Evolutionary conservation across 2,888 invertebrate genomes (phyloP).

Genomic region (Orchestes rusci): DNA sequence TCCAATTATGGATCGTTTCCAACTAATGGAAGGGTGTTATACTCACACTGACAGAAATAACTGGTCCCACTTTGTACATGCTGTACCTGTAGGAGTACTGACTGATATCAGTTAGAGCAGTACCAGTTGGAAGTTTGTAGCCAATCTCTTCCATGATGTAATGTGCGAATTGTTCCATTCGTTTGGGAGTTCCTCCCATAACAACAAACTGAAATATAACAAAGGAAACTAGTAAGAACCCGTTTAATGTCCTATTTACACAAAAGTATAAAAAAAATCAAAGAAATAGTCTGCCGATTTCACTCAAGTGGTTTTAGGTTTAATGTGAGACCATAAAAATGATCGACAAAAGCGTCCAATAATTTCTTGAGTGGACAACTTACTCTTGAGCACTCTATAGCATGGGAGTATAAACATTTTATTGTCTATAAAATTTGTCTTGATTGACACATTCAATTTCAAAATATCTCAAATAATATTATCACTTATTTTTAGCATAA

Average conservation of each 20-base stretch:
- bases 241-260: neutral
- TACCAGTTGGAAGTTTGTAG: conserved; percentile 82
- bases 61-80: conserved; percentile 92
- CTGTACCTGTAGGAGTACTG: conserved; percentile 88
- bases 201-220: conserved; percentile 73
- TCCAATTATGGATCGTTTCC: no score
- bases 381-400: no score
- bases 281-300: neutral
- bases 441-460: no score
- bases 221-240: neutral
- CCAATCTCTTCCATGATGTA: conserved; percentile 86
- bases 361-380: no score
- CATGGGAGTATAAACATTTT: no score
- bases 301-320: no score
- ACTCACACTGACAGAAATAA: conserved; percentile 78
- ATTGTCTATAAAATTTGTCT: no score
- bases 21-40: no score
- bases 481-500: no score
- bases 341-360: no score
- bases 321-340: no score
- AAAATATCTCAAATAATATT: no score
- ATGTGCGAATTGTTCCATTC: conserved; percentile 90
- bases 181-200: conserved; percentile 91
- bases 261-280: neutral
- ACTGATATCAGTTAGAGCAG: conserved; percentile 81